A percentile compares a stretch with the other conserved stretches of the same genome.
Evolutionary conservation across 1,140 invertebrate genomes (phyloP).

Genomic region (Lethrus apterus): DNA sequence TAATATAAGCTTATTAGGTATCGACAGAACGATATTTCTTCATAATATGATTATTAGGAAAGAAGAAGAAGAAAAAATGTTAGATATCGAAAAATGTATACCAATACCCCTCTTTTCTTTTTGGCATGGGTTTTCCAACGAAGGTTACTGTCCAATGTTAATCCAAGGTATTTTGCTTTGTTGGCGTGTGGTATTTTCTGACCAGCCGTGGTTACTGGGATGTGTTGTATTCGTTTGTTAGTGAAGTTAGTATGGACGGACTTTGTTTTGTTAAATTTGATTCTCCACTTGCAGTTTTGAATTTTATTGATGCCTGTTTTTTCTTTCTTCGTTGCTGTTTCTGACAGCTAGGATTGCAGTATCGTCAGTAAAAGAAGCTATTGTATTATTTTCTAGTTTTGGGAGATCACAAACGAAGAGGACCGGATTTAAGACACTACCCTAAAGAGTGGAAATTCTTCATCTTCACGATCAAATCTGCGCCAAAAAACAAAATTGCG

Average conservation of each 20-base stretch:
- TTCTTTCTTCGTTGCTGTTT: not conserved
- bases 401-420: conserved; percentile 31
- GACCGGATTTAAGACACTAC: conserved; percentile 32
- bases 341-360: conserved; percentile 25
- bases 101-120: no score
- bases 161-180: conserved; percentile 24
- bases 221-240: conserved; percentile 2
- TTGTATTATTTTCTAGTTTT: conserved; percentile 14
- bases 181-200: conserved; percentile 13
- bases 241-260: conserved; percentile 11
- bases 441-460: conserved; percentile 35
- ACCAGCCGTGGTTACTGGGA: not conserved
- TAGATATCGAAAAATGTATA: no score
- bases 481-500: no score
- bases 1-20: no score
- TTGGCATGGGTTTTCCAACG: conserved; percentile 25
- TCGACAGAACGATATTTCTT: no score
- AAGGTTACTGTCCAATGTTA: conserved; percentile 26
- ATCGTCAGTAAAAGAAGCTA: conserved; percentile 34
- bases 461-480: no score
- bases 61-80: no score
- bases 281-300: not conserved
- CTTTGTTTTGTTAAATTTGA: conserved; percentile 16
- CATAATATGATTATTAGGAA: no score
- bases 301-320: not conserved